These are phyloP conservation scores for Athetis lepigone DNA, from an alignment of 2,888 invertebrate species.

Conservation along the genomic window DNA sequence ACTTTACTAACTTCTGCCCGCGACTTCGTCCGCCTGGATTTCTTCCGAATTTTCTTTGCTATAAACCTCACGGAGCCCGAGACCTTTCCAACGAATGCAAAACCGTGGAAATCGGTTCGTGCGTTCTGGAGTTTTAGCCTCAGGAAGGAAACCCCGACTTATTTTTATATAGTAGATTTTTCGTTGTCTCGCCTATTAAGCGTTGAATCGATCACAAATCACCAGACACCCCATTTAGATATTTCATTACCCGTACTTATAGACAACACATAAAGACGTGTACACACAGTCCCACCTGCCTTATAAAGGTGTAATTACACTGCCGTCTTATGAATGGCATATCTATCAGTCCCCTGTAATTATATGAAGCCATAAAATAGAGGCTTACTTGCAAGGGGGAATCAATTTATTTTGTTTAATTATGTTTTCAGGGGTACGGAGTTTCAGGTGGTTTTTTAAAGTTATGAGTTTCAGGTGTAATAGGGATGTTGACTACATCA, in stretches of 20 bases:
- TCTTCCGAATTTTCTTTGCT: no score
- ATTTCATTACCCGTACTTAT: background rate
- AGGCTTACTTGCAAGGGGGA: conserved; percentile 18
- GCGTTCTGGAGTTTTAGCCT: no score
- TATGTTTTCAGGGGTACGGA: background rate
- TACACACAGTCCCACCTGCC: conserved; percentile 15
- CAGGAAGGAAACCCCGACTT: no score
- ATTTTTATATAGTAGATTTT: no score
- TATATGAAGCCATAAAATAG: conserved; percentile 33
- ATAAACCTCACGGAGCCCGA: no score
- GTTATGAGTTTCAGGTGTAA: background rate
- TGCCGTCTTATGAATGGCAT: conserved; percentile 35
- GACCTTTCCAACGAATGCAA: no score
- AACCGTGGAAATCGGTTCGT: no score
- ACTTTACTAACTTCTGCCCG: no score
- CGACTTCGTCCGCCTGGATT: no score
- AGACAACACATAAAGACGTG: conserved; percentile 5
- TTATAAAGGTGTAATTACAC: conserved; percentile 36
- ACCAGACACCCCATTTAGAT: conserved; percentile 1
- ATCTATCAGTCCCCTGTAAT: conserved; percentile 42
- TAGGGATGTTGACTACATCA: background rate
- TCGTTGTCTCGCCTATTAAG: no score
- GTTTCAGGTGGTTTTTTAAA: conserved; percentile 12
- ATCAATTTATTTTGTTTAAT: conserved; percentile 55
- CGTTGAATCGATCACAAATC: no score